phyloP scores from a whole-genome alignment of 2,888 invertebrate species.

The Hypselothyrea guttata region DNA sequence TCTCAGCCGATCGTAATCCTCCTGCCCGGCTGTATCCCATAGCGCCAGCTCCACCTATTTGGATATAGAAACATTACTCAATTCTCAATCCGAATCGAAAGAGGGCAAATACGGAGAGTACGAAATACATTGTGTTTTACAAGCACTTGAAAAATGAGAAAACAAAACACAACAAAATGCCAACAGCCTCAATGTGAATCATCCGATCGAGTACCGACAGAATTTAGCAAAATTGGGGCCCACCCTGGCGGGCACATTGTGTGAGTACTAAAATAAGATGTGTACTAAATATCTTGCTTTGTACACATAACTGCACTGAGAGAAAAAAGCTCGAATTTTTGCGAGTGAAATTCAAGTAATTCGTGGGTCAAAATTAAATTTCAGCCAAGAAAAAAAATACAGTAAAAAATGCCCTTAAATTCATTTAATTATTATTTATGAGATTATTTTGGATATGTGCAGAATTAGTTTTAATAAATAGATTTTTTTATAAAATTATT shows the following conservation, averaged over 20 bases:
- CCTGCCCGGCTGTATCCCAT: slow-evolving; percentile 99
- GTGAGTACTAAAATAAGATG: slow-evolving; percentile 47
- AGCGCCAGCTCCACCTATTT: slow-evolving; percentile 92
- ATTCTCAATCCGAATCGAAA: too few relatives aligned
- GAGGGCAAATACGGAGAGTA: background rate
- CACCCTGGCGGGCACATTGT: slow-evolving; percentile 21
- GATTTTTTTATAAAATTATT: too few relatives aligned
- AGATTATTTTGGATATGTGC: too few relatives aligned
- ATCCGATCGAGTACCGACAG: slow-evolving; percentile 20
- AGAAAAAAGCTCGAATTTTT: too few relatives aligned
- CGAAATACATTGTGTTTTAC: slow-evolving; percentile 4
- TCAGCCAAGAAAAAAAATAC: too few relatives aligned
- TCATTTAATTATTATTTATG: too few relatives aligned
- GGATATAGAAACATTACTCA: background rate
- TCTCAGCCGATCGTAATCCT: slow-evolving; percentile 97
- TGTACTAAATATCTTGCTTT: slow-evolving; percentile 44
- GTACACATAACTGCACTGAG: too few relatives aligned
- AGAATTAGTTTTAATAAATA: too few relatives aligned
- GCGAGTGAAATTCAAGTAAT: too few relatives aligned
- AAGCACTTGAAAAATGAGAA: slow-evolving; percentile 19
- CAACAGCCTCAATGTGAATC: slow-evolving; percentile 27
- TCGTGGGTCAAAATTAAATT: too few relatives aligned
- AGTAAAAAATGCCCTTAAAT: too few relatives aligned
- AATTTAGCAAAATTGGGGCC: slow-evolving; percentile 18
- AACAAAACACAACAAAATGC: slow-evolving; percentile 11